Conservation (phyloP, 1,140 invertebrate genomes). For the Neocloeon triangulifer region DNA sequence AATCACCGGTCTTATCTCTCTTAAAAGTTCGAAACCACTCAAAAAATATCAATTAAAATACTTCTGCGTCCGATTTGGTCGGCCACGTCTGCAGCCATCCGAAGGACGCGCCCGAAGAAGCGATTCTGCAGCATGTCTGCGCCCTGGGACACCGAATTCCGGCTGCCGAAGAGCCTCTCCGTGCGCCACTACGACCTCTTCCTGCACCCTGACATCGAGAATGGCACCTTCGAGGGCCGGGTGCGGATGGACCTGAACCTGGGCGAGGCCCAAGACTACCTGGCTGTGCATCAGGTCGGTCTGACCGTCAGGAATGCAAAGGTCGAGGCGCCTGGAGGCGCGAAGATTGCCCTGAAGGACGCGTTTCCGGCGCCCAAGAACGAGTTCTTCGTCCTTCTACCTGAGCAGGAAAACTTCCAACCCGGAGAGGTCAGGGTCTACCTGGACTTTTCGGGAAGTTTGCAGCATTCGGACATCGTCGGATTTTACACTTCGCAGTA, state of each 20-base stretch:
- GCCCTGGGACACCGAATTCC: slow-evolving; percentile 17
- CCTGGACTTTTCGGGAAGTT: slow-evolving; percentile 41
- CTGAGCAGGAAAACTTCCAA: slow-evolving; percentile 22
- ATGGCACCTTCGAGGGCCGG: slow-evolving; percentile 41
- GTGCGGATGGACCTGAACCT: slow-evolving; percentile 46
- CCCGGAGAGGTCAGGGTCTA: slow-evolving; percentile 34
- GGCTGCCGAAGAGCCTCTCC: slow-evolving; percentile 37
- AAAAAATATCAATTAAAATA: no score
- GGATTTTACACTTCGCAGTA: slow-evolving; percentile 65
- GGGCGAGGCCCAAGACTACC: slow-evolving; percentile 25
- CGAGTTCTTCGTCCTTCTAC: slow-evolving; percentile 46
- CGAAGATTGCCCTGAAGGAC: slow-evolving; percentile 14
- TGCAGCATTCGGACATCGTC: slow-evolving; percentile 36
- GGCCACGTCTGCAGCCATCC: no score
- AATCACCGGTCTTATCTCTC: no score
- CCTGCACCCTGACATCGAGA: slow-evolving; percentile 44
- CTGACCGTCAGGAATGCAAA: slow-evolving; percentile 24
- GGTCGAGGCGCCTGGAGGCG: slow-evolving; percentile 12
- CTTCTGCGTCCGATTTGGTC: no score
- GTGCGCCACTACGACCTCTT: slow-evolving; percentile 53
- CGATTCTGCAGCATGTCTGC: no score
- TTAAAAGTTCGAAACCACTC: no score
- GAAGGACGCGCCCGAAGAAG: no score
- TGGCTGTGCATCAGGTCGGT: slow-evolving; percentile 46
- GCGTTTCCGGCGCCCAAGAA: slow-evolving; percentile 26